phyloP scores from a whole-genome alignment of 2,888 invertebrate genomes.

The Drosophila koepferae region DNA sequence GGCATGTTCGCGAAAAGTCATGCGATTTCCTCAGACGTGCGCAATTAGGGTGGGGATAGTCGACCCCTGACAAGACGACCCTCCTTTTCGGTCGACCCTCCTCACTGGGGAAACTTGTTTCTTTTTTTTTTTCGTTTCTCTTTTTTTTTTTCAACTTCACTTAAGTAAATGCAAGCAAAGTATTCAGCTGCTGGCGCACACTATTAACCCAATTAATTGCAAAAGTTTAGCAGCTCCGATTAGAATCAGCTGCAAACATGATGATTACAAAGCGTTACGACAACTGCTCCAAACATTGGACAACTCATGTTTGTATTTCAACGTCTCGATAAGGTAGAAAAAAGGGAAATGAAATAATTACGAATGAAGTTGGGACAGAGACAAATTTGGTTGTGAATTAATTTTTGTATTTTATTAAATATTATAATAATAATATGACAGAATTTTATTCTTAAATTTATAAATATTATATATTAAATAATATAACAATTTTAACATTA shows the following conservation, averaged over 20 bases:
- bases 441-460: too few species aligned
- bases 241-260: slow-evolving; percentile 60
- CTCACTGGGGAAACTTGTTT: slow-evolving; percentile 23
- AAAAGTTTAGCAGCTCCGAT: slow-evolving; percentile 64
- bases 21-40: slow-evolving; percentile 68
- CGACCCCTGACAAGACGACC: slow-evolving; percentile 41
- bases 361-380: neutral
- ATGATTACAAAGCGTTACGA: slow-evolving; percentile 55
- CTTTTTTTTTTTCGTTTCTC: neutral
- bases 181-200: slow-evolving; percentile 55
- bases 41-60: slow-evolving; percentile 50
- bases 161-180: slow-evolving; percentile 18
- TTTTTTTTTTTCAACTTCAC: neutral
- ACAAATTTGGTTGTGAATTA: neutral
- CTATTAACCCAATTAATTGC: slow-evolving; percentile 63
- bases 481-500: too few species aligned
- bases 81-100: slow-evolving; percentile 22
- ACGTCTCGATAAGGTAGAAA: neutral
- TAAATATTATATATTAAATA: too few species aligned
- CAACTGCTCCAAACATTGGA: slow-evolving; percentile 32
- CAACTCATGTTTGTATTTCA: slow-evolving; percentile 7
- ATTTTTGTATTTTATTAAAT: neutral
- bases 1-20: slow-evolving; percentile 72
- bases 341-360: neutral
- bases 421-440: neutral